A percentile compares a stretch with the other conserved stretches of the same genome.
Evolutionary conservation across 1,140 invertebrate genomes (phyloP).

Genomic region (Drosophila equinoxialis): DNA sequence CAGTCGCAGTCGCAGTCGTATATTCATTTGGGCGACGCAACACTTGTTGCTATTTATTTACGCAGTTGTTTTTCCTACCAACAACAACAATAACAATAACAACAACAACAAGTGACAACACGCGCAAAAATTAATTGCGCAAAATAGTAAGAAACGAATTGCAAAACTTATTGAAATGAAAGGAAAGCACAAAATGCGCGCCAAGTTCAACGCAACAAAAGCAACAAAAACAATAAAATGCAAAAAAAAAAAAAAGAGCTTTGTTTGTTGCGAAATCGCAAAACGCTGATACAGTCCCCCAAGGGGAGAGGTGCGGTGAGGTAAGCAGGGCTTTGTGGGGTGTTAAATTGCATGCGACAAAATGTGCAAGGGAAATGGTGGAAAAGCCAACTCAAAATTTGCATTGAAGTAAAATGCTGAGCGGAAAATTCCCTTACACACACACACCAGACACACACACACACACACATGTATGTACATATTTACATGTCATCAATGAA

Average conservation of each 20-base stretch:
- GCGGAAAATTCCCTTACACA: neutral
- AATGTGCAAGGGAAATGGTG: neutral
- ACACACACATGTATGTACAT: too few relatives aligned
- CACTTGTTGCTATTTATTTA: conserved; percentile 68
- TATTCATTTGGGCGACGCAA: conserved; percentile 2
- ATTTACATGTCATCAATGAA: too few relatives aligned
- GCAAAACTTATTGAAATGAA: conserved; percentile 40
- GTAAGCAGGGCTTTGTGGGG: conserved; percentile 3
- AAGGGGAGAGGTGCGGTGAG: neutral
- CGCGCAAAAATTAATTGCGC: conserved; percentile 54
- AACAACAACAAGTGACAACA: conserved; percentile 15
- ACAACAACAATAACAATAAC: conserved; percentile 9
- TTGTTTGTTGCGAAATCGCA: conserved; percentile 33
- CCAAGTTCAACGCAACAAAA: conserved; percentile 22
- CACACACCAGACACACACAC: neutral
- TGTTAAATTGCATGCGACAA: neutral
- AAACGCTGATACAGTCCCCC: neutral
- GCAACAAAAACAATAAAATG: neutral
- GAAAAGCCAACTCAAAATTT: neutral
- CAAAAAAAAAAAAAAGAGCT: neutral
- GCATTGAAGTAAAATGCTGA: neutral
- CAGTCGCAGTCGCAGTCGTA: conserved; percentile 16
- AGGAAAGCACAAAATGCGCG: conserved; percentile 35
- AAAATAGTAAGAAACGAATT: conserved; percentile 42
- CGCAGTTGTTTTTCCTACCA: conserved; percentile 56